Evolutionary conservation across 1,140 invertebrate species (phyloP), one percentile per base, ranked within the genome.

Genomic region (Drosophila mayri): DNA sequence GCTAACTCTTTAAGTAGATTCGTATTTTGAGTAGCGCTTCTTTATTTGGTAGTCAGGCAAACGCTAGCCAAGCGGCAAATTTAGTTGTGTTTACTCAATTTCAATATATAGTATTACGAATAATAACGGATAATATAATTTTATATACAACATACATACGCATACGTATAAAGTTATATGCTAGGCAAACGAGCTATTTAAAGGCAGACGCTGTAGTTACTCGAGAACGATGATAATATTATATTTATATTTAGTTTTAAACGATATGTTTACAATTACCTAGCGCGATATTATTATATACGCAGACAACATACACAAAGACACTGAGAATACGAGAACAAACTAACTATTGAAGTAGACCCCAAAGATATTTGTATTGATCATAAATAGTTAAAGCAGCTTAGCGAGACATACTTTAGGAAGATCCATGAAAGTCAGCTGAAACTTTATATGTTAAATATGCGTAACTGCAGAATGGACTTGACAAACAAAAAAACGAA

Each of bases 171-270:
- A 47, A 76, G 67, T 72, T 68, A 87, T 80, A 80, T 77, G 62
- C 77, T 86, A 81, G 76, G 65, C 57, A 67, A 72, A 73, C 37
- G 72, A 80, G 76, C 62, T 78, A 85, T 79, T 81, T 79, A 85
- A 87, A 90, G 85, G 85, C 85, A 90, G 86, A 90, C 85, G 85
- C 85, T 90, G 85, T 90, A 85, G 81, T 79, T 80, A 90, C 77
- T 88, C 41, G 74, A 81, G 54, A 55, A 50, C 49, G 49, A 85
- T 81, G 88, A 81, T 83, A 77, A 76, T 79, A 88, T 83, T 80
- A 72, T 81, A 76, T 85, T 79, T 76, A 81, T 81, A 76, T 85
- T 79, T 76, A 81, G 78, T 90, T 90, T 50, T 79, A 87, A 63
- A 77, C 47, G 35, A 67, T 84, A 81, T 80, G 81, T 80, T 84